A percentile compares a stretch with the other conserved stretches of the same genome.
phyloP scores from a whole-genome alignment of 37 sponge, comb jelly and placozoan genomes.

The Aplysina aerophoba region DNA sequence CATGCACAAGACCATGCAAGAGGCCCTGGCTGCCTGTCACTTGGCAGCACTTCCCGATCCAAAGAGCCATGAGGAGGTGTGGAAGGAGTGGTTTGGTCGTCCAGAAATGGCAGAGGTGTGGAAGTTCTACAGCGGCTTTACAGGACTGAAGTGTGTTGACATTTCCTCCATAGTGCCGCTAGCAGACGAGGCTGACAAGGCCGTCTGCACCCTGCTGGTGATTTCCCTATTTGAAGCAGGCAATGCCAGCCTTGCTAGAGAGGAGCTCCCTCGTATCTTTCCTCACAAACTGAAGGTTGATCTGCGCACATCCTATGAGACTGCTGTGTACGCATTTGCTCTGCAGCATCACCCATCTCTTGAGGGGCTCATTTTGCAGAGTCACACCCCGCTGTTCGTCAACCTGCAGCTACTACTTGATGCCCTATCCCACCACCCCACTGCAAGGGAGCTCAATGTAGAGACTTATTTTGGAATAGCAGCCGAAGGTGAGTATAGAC shows the following conservation, averaged over 20 bases:
- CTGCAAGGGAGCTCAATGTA: too few relatives aligned
- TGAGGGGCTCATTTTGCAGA: too few relatives aligned
- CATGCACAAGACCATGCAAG: constrained; percentile 18
- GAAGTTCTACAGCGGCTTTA: constrained; percentile 26
- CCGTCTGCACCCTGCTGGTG: not conserved
- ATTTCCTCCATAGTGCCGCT: not conserved
- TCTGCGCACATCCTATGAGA: not conserved
- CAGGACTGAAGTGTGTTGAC: not conserved
- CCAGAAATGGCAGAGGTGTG: constrained; percentile 28
- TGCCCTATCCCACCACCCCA: too few relatives aligned
- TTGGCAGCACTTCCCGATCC: not conserved
- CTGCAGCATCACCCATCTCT: constrained; percentile 14
- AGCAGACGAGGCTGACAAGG: not conserved
- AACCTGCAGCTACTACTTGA: too few relatives aligned
- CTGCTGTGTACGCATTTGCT: not conserved
- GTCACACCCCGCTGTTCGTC: too few relatives aligned
- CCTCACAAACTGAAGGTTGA: not conserved
- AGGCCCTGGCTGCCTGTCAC: constrained; percentile 18
- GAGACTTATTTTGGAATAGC: too few relatives aligned
- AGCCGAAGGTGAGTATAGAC: too few relatives aligned
- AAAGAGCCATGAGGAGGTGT: not conserved
- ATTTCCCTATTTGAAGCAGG: constrained; percentile 12
- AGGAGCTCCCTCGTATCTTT: not conserved
- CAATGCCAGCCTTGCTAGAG: not conserved
- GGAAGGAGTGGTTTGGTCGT: not conserved